Base-by-base conservation (phyloP, 2,113 vertebrate genomes). In the Erythrolamprus reginae region DNA sequence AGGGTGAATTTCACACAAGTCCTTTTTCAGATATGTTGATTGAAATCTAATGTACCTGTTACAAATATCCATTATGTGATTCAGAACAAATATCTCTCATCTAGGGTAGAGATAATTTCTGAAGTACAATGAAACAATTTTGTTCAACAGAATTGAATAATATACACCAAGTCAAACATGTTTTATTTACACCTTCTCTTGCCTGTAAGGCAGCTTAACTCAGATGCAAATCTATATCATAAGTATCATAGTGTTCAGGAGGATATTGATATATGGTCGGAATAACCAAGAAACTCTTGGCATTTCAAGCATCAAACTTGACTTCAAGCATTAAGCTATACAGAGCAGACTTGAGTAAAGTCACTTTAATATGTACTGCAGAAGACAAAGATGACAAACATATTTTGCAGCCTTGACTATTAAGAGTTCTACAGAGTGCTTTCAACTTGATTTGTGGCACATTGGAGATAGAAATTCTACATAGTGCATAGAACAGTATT, bases 1-100 rank as follows among this genome's bases (percentile, higher is more conserved):
- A 88, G 53, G 48, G n/a, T 24, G 51, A 58, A 82, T 84, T 91
- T 88, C 86, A 91, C n/a, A 58, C n/a, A 88, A 90, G 53, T 28
- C n/a, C 3, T 45, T 83, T 84, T 83, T 82, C 4, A 58, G n/a
- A 83, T 23, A 56, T 87, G 28, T 10, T 91, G 58, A 26, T 90
- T 90, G 65, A 86, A 33, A 65, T 90, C 4, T 52, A 86, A 50
- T 52, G 48, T 38, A n/a, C 38, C 70, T 65, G 24, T 28, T 90
- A 70, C 42, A 90, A 90, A 70, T 86, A 65, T 23, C 21, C 2
- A 77, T 88, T 86, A 86, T 4, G 38, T 10, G 52, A 52, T 77
- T 70, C 33, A 77, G 48, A 87, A 90, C 42, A 53, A 70, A 86
- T 21, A 47, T 38, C 47, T 84, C 10, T 77, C 82, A 45, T 12